A percentile compares a stretch with the other conserved stretches of the same genome.
Evolutionary conservation across 2,888 invertebrate genomes (phyloP).

Genomic region (Copidosoma aretas): DNA sequence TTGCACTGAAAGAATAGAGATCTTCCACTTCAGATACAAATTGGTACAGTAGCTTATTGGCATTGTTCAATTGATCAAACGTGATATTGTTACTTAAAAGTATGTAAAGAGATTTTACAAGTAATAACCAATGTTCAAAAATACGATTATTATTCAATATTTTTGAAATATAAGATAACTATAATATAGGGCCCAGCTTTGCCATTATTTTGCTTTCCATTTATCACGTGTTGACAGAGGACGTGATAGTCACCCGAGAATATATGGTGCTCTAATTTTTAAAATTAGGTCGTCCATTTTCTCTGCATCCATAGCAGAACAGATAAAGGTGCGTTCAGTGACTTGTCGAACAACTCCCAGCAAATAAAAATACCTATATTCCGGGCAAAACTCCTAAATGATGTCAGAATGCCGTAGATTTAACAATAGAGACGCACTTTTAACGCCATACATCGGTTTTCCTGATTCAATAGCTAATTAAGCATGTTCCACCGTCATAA

Average conservation of each 20-base stretch:
- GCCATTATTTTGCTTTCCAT: slow-evolving; percentile 19
- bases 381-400: slow-evolving; percentile 31
- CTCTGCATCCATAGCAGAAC: not conserved
- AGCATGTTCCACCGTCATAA: not conserved
- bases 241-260: slow-evolving; percentile 28
- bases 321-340: not conserved
- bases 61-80: slow-evolving; percentile 36
- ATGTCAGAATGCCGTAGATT: slow-evolving; percentile 31
- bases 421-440: slow-evolving; percentile 19
- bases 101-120: slow-evolving; percentile 12
- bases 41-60: slow-evolving; percentile 18
- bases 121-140: slow-evolving; percentile 10
- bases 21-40: slow-evolving; percentile 25
- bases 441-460: not conserved
- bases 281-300: slow-evolving; percentile 13
- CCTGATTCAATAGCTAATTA: not conserved
- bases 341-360: slow-evolving; percentile 26
- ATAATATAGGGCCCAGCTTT: slow-evolving; percentile 11
- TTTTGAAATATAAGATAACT: slow-evolving; percentile 12
- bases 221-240: slow-evolving; percentile 15
- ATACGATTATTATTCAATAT: slow-evolving; percentile 5
- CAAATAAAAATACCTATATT: slow-evolving; percentile 33
- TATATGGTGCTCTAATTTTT: slow-evolving; percentile 22
- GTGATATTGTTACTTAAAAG: slow-evolving; percentile 15
- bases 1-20: slow-evolving; percentile 14